Evolutionary conservation across 2,113 vertebrate genomes (phyloP).

Genomic region (Misgurnus mizolepis): DNA sequence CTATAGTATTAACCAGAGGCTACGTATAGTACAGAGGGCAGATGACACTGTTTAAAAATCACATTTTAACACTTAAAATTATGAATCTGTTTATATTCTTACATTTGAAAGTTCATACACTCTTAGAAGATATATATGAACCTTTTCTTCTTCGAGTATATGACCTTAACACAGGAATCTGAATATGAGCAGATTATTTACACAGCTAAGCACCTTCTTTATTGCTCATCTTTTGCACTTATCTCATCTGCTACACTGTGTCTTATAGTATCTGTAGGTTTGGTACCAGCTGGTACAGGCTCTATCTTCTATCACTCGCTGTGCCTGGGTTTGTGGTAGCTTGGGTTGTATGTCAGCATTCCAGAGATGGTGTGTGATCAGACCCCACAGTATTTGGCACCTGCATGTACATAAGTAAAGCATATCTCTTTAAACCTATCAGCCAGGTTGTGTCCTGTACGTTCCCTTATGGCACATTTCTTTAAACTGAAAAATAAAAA

Average conservation of each 20-base stretch:
- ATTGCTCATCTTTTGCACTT: neutral
- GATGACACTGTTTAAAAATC: neutral
- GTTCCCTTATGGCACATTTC: too few relatives aligned
- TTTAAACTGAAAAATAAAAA: too few relatives aligned
- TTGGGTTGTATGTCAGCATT: slow-evolving; percentile 21
- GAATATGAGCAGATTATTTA: too few relatives aligned
- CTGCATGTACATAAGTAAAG: slow-evolving; percentile 19
- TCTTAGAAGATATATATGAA: too few relatives aligned
- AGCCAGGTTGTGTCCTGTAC: neutral
- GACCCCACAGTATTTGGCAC: neutral
- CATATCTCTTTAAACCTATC: slow-evolving; percentile 1
- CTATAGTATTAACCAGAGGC: neutral
- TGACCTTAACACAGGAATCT: too few relatives aligned
- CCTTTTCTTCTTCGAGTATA: too few relatives aligned
- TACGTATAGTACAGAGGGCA: neutral
- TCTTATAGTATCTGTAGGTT: neutral
- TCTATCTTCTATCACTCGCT: slow-evolving; percentile 6
- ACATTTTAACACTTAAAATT: neutral
- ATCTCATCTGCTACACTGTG: slow-evolving; percentile 1
- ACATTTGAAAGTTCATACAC: too few relatives aligned
- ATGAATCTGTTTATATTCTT: neutral
- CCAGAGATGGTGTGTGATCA: slow-evolving; percentile 10
- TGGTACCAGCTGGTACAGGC: slow-evolving; percentile 19
- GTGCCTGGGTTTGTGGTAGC: neutral
- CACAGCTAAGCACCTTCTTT: neutral